These are phyloP conservation scores for Muscicapa adusta DNA, from an alignment of 2,113 vertebrate genomes.

Conservation along the genomic window DNA sequence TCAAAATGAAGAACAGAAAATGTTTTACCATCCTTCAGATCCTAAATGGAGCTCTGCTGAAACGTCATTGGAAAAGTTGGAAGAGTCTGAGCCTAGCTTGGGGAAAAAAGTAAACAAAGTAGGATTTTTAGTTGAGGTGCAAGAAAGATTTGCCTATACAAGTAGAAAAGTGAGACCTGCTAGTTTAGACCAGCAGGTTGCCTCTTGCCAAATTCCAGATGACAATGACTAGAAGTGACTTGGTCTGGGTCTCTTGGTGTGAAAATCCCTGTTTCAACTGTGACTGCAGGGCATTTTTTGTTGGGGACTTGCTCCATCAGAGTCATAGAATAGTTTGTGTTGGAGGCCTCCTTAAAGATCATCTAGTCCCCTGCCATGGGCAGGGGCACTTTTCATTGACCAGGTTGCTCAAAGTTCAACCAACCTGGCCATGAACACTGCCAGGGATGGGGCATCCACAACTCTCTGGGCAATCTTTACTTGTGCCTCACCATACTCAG, in stretches of 20 bases:
- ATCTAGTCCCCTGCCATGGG: too few relatives aligned
- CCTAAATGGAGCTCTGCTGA: background rate
- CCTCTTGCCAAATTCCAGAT: background rate
- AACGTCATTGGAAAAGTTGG: background rate
- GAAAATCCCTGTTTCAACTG: background rate
- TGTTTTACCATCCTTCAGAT: background rate
- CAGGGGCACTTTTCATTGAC: background rate
- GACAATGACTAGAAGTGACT: background rate
- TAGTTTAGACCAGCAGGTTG: background rate
- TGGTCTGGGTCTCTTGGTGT: background rate
- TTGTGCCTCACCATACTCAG: background rate
- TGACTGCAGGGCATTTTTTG: background rate
- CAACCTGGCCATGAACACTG: background rate
- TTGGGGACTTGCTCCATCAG: background rate
- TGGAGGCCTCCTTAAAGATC: background rate
- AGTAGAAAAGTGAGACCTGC: background rate
- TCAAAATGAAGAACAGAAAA: background rate
- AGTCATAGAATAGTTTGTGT: background rate
- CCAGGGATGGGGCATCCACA: background rate
- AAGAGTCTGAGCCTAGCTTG: background rate
- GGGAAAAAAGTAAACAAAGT: background rate
- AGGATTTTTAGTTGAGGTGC: background rate
- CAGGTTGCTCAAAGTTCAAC: background rate
- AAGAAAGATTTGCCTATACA: background rate
- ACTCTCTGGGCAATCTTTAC: background rate